Conservation (phyloP, 2,888 invertebrate genomes). For the Flabesymbios commensalis region DNA sequence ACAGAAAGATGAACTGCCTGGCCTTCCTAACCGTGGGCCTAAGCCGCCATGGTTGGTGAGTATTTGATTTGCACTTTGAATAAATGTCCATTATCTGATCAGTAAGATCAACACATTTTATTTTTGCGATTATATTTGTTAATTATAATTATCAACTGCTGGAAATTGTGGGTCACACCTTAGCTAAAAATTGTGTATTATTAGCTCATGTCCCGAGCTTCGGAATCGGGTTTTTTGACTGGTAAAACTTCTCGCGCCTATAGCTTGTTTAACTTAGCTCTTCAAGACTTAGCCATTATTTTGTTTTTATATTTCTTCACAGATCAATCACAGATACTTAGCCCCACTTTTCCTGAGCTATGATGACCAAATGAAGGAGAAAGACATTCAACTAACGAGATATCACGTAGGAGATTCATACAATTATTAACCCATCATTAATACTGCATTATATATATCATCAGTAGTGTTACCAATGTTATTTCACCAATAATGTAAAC, state of each 20-base stretch:
- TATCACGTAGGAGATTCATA: slow-evolving; percentile 48
- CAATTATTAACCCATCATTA: slow-evolving; percentile 44
- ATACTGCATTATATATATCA: neutral
- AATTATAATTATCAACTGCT: no score
- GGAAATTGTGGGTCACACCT: no score
- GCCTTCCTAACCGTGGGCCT: slow-evolving; percentile 54
- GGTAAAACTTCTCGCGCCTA: no score
- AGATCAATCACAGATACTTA: slow-evolving; percentile 45
- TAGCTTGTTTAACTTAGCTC: no score
- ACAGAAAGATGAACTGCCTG: slow-evolving; percentile 51
- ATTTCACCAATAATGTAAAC: neutral
- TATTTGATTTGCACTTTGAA: no score
- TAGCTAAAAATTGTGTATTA: no score
- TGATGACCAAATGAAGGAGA: slow-evolving; percentile 55
- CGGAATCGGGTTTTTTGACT: no score
- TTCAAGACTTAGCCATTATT: no score
- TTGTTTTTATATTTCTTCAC: neutral
- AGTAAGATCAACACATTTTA: no score
- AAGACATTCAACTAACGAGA: slow-evolving; percentile 45
- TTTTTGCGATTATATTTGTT: no score
- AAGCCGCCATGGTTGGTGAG: slow-evolving; percentile 59
- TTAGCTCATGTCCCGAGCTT: no score
- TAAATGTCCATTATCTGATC: no score
- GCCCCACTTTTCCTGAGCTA: slow-evolving; percentile 59
- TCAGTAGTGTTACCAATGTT: neutral